Evolutionary conservation across 2,797 vertebrate genomes (phyloP), one percentile per base, ranked within the genome.

Genomic region (Zenarchopterus dispar): DNA sequence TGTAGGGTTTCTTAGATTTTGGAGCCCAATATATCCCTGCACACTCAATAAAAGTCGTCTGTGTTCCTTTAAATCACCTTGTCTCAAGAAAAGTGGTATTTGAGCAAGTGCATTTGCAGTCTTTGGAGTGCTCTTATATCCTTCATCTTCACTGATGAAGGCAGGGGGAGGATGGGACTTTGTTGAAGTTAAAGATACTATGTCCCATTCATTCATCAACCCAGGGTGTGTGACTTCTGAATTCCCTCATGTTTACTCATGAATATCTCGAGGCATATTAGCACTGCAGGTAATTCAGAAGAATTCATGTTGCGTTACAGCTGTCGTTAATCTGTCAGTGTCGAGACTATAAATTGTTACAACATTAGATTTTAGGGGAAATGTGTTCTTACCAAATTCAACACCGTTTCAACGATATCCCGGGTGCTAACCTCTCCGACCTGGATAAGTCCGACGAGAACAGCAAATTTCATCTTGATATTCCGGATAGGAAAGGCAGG

Each of bases 401-500:
- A 93, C 46, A 98, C 94, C 0, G 97, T 99, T 13, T 99, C 97
- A 0, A 98, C 96, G 62, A 99, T 93, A 73, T 99, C 97, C 86
- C 94, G 91, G 78, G 95, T 96, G 91, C 92, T 93, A 53, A 99
- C 97, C 91, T 98, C 95, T 18, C 96, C 96, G 56, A 96, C 97
- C 92, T 95, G 95, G 75, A 98, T 93, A 76, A 99, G 85, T 17
- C 97, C 96, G 0, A 90, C 76, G 70, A 99, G 90, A 77, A 99
- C 97, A 0, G 96, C 96, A 46, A 98, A 99, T 91, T 99, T 98
- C 94, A 95, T 99, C 77, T 85, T 89, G 89, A 98, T 97, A 59
- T 97, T 96, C 90, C 97, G 93, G 82, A 98, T 96, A 11, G 96
- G 96, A 49, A 98, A 85, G 62, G 94, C 93, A 0, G 97, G 96